Base-by-base conservation (phyloP, 2,113 vertebrate species). In the Ranitomeya imitator region DNA sequence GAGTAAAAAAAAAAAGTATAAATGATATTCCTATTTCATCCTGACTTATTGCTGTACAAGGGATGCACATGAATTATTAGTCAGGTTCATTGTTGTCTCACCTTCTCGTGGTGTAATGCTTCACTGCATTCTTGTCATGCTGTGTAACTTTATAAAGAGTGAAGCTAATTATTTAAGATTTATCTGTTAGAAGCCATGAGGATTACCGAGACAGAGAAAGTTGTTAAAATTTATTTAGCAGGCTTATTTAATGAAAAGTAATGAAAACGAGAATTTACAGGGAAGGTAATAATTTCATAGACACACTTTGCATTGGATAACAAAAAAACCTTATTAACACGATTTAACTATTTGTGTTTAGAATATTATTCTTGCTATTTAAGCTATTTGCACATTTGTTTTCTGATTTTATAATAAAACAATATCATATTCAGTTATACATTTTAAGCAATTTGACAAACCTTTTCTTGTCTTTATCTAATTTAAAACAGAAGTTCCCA, bases 141-240 rank as follows among this genome's bases (percentile, higher is more conserved):
- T 90, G 84, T 10, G 67, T 51, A 55, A 23, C 91, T 93, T 94
- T 89, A 91, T 89, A 18, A 9, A 91, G 92, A 93, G 57, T 90
- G 83, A 83, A 91, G 89, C 92, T 94, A 92, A 94, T 96, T 94
- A 93, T 91, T 55, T 86, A 91, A 92, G 93, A 95, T 94, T 95
- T 94, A 94, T 95, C 93, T 93, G 16, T 55, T 77, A 26, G 6
- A 90, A 94, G 93, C 92, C 92, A 93, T 0, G 31, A 90, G 93
- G 93, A 95, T 95, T 94, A 95, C 91, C 88, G 90, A 88, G 88
- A 81, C 90, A 91, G 87, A 86, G 90, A 90, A 91, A 90, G 92
- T 92, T 71, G 89, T 86, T 90, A 86, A 91, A 91, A 93, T 91
- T 89, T 90, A 93, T 92, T 94, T 92, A 91, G 90, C 85, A 90